Evolutionary conservation across 1,140 invertebrate species (phyloP).

Genomic region (Trypoxylus dichotomus): DNA sequence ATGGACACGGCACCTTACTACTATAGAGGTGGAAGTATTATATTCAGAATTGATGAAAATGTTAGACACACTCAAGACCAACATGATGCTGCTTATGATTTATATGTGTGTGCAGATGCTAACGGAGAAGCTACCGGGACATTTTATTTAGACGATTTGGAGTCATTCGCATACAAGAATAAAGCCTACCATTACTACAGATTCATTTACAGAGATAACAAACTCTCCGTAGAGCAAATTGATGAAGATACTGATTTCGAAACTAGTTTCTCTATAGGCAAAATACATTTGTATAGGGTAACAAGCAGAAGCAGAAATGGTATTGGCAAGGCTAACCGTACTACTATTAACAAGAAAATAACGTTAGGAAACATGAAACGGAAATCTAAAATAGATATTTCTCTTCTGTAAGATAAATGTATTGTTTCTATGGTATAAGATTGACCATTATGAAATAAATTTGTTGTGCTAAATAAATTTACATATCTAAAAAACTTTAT

Average conservation of each 20-base stretch:
- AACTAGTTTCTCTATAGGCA: background rate
- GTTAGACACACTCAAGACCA: background rate
- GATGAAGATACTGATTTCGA: background rate
- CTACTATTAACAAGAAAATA: background rate
- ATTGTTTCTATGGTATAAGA: too few relatives aligned
- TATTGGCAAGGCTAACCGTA: background rate
- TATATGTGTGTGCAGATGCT: conserved; percentile 47
- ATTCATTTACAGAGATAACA: conserved; percentile 48
- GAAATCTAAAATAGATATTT: background rate
- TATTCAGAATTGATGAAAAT: conserved; percentile 10
- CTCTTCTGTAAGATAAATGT: background rate
- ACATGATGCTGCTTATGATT: background rate
- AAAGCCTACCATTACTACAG: conserved; percentile 74
- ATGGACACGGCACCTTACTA: conserved; percentile 25
- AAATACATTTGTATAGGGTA: background rate
- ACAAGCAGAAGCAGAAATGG: background rate
- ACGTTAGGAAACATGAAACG: background rate
- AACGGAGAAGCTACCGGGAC: conserved; percentile 72
- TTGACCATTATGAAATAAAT: too few relatives aligned
- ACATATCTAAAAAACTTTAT: too few relatives aligned
- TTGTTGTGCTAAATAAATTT: too few relatives aligned
- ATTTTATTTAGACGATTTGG: conserved; percentile 88
- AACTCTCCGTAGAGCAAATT: background rate
- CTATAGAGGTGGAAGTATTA: conserved; percentile 31
- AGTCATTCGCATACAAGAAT: conserved; percentile 79